These are phyloP conservation scores for Epinephelus lanceolatus DNA, from an alignment of 2,113 vertebrate genomes.

Conservation along the genomic window DNA sequence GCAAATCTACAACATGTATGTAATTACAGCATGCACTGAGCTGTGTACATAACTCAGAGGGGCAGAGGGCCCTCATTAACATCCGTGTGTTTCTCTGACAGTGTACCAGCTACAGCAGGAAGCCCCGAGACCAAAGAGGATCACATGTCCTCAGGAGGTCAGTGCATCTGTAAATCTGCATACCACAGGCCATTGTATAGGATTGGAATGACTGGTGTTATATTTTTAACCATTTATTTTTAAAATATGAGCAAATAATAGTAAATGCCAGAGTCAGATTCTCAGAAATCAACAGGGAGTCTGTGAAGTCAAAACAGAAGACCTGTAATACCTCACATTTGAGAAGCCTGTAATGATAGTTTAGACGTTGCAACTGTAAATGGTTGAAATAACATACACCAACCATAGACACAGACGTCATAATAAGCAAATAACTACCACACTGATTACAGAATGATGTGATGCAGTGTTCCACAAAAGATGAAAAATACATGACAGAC, in stretches of 20 bases:
- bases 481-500: neutral
- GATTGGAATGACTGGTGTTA: neutral
- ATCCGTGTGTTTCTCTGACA: slow-evolving; percentile 82
- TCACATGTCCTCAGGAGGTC: slow-evolving; percentile 95
- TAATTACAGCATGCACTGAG: slow-evolving; percentile 28
- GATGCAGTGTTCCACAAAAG: neutral
- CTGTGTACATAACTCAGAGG: slow-evolving; percentile 6
- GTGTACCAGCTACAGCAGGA: slow-evolving; percentile 99
- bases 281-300: neutral
- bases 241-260: neutral
- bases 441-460: neutral
- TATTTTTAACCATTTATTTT: neutral
- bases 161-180: slow-evolving; percentile 71
- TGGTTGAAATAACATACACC: neutral
- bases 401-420: neutral
- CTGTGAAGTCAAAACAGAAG: neutral
- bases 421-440: neutral
- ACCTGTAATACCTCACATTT: neutral
- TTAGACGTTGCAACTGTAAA: neutral
- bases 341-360: neutral
- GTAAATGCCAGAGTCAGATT: neutral
- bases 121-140: slow-evolving; percentile 96
- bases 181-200: neutral
- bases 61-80: slow-evolving; percentile 30
- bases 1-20: slow-evolving; percentile 14